Evolutionary conservation across 2,888 invertebrate species (phyloP).

Genomic region (Melanostoma mellinum): DNA sequence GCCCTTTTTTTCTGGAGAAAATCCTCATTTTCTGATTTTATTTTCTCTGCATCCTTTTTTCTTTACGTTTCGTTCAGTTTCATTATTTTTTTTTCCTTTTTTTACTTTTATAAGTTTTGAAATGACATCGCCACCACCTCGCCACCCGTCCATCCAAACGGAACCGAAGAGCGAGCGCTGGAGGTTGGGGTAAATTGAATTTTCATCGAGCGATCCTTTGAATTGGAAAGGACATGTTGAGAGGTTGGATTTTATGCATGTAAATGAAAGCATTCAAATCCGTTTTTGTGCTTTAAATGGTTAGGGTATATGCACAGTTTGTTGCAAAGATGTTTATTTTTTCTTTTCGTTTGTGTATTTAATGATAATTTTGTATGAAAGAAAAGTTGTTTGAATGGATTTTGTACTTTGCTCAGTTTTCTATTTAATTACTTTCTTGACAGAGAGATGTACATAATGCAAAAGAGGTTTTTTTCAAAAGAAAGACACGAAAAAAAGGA

Average conservation of each 20-base stretch:
- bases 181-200: slow-evolving; percentile 45
- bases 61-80: slow-evolving; percentile 39
- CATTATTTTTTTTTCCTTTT: neutral
- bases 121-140: slow-evolving; percentile 49
- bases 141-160: neutral
- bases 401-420: slow-evolving; percentile 51
- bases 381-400: slow-evolving; percentile 53
- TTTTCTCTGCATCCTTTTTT: slow-evolving; percentile 24
- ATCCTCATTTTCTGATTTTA: slow-evolving; percentile 21
- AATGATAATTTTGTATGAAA: slow-evolving; percentile 45
- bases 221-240: slow-evolving; percentile 51
- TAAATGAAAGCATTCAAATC: slow-evolving; percentile 44
- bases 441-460: slow-evolving; percentile 25
- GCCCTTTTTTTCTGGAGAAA: slow-evolving; percentile 5
- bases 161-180: neutral
- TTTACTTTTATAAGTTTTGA: slow-evolving; percentile 51
- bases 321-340: slow-evolving; percentile 12
- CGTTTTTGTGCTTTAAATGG: slow-evolving; percentile 9
- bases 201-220: slow-evolving; percentile 61
- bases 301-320: slow-evolving; percentile 5
- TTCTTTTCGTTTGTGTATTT: slow-evolving; percentile 32
- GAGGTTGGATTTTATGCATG: slow-evolving; percentile 34
- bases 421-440: slow-evolving; percentile 64
- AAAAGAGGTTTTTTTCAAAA: slow-evolving; percentile 8
- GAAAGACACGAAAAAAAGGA: slow-evolving; percentile 6